Conservation (phyloP, 2,797 vertebrate species). For the Spinus pinus region DNA sequence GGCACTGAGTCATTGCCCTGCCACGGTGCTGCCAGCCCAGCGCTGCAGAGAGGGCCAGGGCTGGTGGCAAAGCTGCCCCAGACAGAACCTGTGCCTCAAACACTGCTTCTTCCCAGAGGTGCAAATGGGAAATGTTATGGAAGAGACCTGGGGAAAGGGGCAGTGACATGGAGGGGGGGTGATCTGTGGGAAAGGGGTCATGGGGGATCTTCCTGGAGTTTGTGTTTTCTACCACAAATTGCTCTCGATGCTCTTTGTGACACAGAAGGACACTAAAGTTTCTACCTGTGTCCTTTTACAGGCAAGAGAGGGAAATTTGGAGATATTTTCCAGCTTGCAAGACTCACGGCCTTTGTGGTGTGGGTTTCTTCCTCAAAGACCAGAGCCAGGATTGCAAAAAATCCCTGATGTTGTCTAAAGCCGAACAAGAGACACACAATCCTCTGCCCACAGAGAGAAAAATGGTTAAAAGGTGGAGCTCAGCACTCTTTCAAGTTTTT, state of each 20-base stretch:
- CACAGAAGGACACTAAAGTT: neutral
- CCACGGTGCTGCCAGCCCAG: neutral
- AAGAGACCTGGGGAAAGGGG: neutral
- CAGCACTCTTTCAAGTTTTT: neutral
- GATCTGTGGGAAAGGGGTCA: neutral
- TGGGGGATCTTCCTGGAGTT: rapidly evolving
- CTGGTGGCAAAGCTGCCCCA: neutral
- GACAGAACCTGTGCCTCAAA: neutral
- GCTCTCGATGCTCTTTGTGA: neutral
- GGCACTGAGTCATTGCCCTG: constrained; percentile 60
- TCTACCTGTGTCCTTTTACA: neutral
- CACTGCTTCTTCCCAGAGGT: neutral
- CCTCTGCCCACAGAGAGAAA: neutral
- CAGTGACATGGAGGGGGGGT: rapidly evolving
- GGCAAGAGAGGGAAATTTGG: neutral
- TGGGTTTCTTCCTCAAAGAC: neutral
- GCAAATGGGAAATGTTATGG: neutral
- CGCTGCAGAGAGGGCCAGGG: neutral
- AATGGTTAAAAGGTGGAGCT: neutral
- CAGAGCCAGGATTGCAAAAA: neutral
- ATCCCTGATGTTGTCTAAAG: neutral
- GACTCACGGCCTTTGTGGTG: rapidly evolving
- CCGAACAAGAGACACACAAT: neutral
- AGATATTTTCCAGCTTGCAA: neutral
- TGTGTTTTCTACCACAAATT: neutral